Base-by-base conservation (phyloP, 1,140 invertebrate genomes). In the Drosophila paulistorum region DNA sequence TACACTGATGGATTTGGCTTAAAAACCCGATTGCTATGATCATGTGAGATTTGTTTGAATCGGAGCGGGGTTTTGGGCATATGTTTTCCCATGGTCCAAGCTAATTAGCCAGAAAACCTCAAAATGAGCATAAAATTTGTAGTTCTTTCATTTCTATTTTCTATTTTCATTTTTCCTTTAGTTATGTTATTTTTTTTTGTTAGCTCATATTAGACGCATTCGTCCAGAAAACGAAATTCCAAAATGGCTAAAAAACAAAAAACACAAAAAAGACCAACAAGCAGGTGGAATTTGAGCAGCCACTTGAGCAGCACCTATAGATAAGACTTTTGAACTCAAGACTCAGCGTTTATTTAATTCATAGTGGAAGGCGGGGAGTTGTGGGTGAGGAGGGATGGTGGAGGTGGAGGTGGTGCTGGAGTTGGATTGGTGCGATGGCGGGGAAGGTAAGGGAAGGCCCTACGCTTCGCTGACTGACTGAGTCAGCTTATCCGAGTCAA, bases 141-240 rank as follows among this genome's bases (percentile, higher is more conserved):
- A 37, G 1, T 37, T 37, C 35, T 37, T 37, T 10, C 1, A 11
- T 37, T 37, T 37, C 35, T 37, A 37, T 37, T 37, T 37, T 37
- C 35, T 37, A 37, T 37, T 37, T 11, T 9, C 35, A 37, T 37
- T 37, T 37, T 13, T 39, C 6, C 30, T 30, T 30, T 30, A 30
- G 30, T 30, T 30, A 30, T 37, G 35, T 37, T 37, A 3, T 37
- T 1, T 33, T 76, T 83, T 71, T 23, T 23, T 81, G 82, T 86
- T 87, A 83, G 87, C 81, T 86, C 84, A 86, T 79, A 86, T 86
- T 87, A 83, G 79, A 65, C 66, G 83, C 83, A 86, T 86, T 86
- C 83, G 83, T 87, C 83, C 83, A 86, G 83, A 86, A 86, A 86
- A 83, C 84, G 73, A 86, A 86, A 86, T 87, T 86, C 83, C 65